phyloP scores from a whole-genome alignment of 1,140 invertebrate species.

The Xylocopa sonorina region DNA sequence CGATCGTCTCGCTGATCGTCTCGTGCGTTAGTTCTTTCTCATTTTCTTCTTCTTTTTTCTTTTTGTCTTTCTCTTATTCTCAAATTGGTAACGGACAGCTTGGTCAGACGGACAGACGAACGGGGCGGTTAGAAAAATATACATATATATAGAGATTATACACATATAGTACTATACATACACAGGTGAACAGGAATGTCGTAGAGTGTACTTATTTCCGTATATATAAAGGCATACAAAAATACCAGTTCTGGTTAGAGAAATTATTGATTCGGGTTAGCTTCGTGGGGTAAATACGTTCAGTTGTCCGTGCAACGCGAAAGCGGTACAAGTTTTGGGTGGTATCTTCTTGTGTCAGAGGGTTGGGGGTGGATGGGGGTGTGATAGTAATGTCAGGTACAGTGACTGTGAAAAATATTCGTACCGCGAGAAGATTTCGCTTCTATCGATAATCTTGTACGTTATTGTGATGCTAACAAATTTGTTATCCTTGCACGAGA shows the following conservation, averaged over 20 bases:
- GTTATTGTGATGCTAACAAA: no score
- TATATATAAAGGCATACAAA: constrained; percentile 39
- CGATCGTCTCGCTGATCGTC: not conserved
- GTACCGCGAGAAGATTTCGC: no score
- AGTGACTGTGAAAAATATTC: no score
- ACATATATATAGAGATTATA: constrained; percentile 45
- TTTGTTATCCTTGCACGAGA: no score
- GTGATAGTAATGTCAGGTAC: no score
- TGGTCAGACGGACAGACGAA: constrained; percentile 70
- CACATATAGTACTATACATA: constrained; percentile 56
- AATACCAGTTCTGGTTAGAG: constrained; percentile 18
- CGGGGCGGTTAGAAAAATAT: constrained; percentile 32
- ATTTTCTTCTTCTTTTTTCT: not conserved
- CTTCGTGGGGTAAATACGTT: not conserved
- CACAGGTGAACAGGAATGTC: constrained; percentile 41
- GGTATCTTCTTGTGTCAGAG: no score
- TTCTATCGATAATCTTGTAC: no score
- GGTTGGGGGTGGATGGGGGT: no score
- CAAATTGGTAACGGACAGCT: constrained; percentile 65
- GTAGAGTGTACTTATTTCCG: constrained; percentile 24
- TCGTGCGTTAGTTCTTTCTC: no score
- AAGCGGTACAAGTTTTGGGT: not conserved
- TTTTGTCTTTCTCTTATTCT: not conserved
- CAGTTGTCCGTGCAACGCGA: not conserved
- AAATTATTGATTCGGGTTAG: constrained; percentile 6